Base-by-base conservation (phyloP, 2,797 vertebrate species). In the Anguilla anguilla region DNA sequence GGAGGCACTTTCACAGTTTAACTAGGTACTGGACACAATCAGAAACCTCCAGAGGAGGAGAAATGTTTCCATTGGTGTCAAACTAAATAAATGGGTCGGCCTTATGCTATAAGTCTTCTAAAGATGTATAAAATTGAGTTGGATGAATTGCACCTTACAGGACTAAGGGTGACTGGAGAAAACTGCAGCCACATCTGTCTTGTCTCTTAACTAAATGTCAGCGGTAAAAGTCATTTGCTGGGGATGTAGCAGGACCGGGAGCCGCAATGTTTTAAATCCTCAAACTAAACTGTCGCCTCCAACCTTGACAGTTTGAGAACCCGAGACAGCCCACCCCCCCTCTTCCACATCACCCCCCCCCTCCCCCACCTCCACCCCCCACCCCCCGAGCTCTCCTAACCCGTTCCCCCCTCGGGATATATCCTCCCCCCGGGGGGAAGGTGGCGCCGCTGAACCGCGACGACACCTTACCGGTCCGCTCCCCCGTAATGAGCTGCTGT, bases 401-500 rank as follows among this genome's bases (percentile, higher is more conserved):
- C 93, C 28, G 35, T 31, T 61, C 28, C 84, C 84, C 84, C 84
- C n/a, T 69, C 28, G 84, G 84, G 84, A 69, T 43, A 46, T 67
- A 51, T 82, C 17, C 51, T 35, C 83, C 53, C 53, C 83, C 51
- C n/a, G 53, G 83, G 85, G 85, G 79, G 83, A 86, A 28, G 67
- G 83, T 39, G 25, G 85, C 89, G 92, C 91, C 92, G 91, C 91
- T 92, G 94, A 96, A 94, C 94, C 96, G 95, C 95, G 95, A 97
- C 89, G 92, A 93, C 93, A 94, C 86, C 3, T 92, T 9, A 83
- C 95, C 93, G 88, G 95, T 94, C 96, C 96, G 96, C 96, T 94
- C 96, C 90, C 93, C 95, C 93, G 96, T 97, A 97, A 97, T 97
- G 96, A 96, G 96, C 94, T 95, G 95, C 96, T 97, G 95, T 96